Conservation (phyloP, 2,888 invertebrate species). For the Campaea margaritaria region DNA sequence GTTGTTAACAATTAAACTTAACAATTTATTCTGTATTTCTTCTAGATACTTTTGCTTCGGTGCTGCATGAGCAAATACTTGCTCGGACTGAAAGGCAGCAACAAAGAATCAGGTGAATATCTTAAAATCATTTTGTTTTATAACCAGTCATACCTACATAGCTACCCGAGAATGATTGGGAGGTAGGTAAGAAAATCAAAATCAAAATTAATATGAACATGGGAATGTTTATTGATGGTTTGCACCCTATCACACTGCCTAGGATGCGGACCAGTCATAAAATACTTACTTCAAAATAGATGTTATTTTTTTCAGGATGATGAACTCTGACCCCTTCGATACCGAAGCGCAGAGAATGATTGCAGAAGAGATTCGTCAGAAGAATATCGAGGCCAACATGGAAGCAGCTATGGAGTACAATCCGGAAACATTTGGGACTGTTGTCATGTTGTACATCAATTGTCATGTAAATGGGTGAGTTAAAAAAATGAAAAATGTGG, state of each 20-base stretch:
- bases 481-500: too few relatives aligned
- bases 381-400: conserved; percentile 99
- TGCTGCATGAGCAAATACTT: conserved; percentile 92
- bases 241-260: not conserved
- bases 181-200: too few relatives aligned
- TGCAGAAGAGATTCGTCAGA: conserved; percentile 97
- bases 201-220: not conserved
- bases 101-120: conserved; percentile 87
- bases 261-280: not conserved
- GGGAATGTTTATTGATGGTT: too few relatives aligned
- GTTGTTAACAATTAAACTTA: conserved; percentile 3
- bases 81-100: conserved; percentile 93
- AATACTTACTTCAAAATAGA: not conserved
- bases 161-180: too few relatives aligned
- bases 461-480: conserved; percentile 95
- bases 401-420: conserved; percentile 99
- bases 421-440: conserved; percentile 99
- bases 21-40: conserved; percentile 55
- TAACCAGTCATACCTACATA: not conserved
- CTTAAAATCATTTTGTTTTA: not conserved
- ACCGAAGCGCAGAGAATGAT: conserved; percentile 97
- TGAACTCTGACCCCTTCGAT: conserved; percentile 98
- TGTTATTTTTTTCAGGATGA: conserved; percentile 86
- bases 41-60: conserved; percentile 91
- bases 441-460: conserved; percentile 98